Base-by-base conservation (phyloP, 1,140 invertebrate species). In the Stegodyphus dumicola region DNA sequence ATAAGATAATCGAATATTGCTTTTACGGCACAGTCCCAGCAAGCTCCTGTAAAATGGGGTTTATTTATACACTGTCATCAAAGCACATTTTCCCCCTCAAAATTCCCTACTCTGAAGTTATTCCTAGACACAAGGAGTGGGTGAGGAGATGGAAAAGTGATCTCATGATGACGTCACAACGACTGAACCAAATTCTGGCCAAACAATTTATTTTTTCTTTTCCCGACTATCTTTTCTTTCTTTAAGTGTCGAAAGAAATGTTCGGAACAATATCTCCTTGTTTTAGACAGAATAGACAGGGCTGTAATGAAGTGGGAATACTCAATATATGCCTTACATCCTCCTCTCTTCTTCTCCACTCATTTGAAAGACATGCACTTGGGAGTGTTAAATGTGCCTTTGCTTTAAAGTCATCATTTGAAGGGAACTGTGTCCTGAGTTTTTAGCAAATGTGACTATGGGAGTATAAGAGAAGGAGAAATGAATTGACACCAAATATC, bases 101-200 rank as follows among this genome's bases (percentile, higher is more conserved):
- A n/a, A n/a, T n/a, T n/a, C n/a, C 77, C 18, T 7, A 56, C 33
- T 2, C 56, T 9, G 56, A 17, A 79, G 77, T 70, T 79, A 79
- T 79, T 79, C 67, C 67, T 56, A 77, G 75, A 77, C 56, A 52
- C 33, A 66, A 66, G 77, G 77, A 79, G 77, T 56, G 77, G 48
- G 49, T 51, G 70, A 73, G 70, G 48, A 73, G 53, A 65, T 48
- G 49, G 77, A 70, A 77, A 79, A 79, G 77, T 53, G 77, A 79
- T 79, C 77, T 33, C 66, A 17, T 10, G 54, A 18, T 79, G 77
- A 79, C 77, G 77, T 79, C 77, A 79, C 33, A 33, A 33, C 53
- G 56, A 79, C 33, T 79, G 77, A 79, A 79, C 77, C 65, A 79
- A 79, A 79, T 79, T 79, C 77, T 56, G 52, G 77, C 51, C 52